A percentile compares a stretch with the other conserved stretches of the same genome.
These are phyloP conservation scores for Melinaea marsaeus DNA, from an alignment of 2,888 invertebrate species.

Conservation along the genomic window DNA sequence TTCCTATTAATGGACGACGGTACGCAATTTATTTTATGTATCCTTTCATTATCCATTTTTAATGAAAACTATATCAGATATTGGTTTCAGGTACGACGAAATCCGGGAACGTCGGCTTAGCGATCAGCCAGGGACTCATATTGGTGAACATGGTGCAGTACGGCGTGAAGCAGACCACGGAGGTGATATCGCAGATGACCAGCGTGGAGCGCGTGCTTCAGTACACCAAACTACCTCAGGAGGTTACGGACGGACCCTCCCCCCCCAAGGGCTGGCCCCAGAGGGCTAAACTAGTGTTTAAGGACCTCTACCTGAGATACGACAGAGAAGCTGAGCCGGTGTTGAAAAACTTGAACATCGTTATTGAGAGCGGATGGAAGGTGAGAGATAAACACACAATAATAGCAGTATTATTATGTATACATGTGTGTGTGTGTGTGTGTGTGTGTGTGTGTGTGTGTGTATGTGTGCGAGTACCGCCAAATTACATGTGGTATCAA, in stretches of 20 bases:
- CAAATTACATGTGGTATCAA: too few species aligned
- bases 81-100: conserved; percentile 65
- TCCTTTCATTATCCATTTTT: neutral
- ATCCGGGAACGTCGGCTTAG: conserved; percentile 84
- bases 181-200: conserved; percentile 86
- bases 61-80: neutral
- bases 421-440: too few species aligned
- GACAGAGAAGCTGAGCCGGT: conserved; percentile 80
- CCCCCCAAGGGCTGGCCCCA: conserved; percentile 80
- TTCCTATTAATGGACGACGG: conserved; percentile 80
- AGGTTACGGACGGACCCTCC: conserved; percentile 80
- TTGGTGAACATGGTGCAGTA: conserved; percentile 89
- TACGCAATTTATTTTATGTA: conserved; percentile 41
- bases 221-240: conserved; percentile 85
- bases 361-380: conserved; percentile 82
- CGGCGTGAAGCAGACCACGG: conserved; percentile 88
- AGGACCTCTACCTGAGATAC: conserved; percentile 81
- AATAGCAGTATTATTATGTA: neutral
- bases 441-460: too few species aligned
- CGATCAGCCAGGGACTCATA: conserved; percentile 84
- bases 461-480: too few species aligned
- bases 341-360: conserved; percentile 81
- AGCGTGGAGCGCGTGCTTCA: conserved; percentile 90
- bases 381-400: conserved; percentile 48
- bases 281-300: conserved; percentile 78